These are phyloP conservation scores for Typhlichthys subterraneus DNA, from an alignment of 2,797 vertebrate species.

Conservation along the genomic window DNA sequence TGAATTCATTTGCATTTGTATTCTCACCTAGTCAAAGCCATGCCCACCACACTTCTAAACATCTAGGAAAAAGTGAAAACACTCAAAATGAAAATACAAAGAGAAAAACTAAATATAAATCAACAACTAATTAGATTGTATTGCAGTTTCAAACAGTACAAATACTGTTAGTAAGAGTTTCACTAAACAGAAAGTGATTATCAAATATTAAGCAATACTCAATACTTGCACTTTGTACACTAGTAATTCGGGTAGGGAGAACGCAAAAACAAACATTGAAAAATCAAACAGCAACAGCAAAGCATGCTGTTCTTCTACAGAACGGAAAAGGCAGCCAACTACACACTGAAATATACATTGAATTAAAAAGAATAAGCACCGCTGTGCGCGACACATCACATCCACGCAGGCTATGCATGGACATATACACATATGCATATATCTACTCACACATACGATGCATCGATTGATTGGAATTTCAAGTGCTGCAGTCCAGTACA, in stretches of 20 bases:
- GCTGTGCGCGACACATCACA: constrained; percentile 81
- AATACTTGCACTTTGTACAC: constrained; percentile 89
- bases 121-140: constrained; percentile 89
- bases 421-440: constrained; percentile 71
- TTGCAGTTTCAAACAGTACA: constrained; percentile 94
- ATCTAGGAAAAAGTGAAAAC: constrained; percentile 81
- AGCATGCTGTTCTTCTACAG: constrained; percentile 85
- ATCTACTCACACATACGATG: constrained; percentile 81
- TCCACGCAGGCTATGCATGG: constrained; percentile 79
- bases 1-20: constrained; percentile 86
- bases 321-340: constrained; percentile 76
- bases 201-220: constrained; percentile 91
- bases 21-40: constrained; percentile 91
- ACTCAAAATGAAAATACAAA: constrained; percentile 68
- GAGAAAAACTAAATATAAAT: constrained; percentile 76
- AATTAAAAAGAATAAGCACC: constrained; percentile 85
- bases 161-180: constrained; percentile 89
- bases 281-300: constrained; percentile 87
- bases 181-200: constrained; percentile 93
- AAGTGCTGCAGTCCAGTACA: constrained; percentile 99
- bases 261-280: constrained; percentile 63
- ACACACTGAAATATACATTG: constrained; percentile 75
- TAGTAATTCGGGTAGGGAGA: constrained; percentile 81
- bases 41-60: constrained; percentile 90
- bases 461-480: constrained; percentile 92